Conservation (phyloP, 2,888 invertebrate genomes). For the Chrysolina americana region DNA sequence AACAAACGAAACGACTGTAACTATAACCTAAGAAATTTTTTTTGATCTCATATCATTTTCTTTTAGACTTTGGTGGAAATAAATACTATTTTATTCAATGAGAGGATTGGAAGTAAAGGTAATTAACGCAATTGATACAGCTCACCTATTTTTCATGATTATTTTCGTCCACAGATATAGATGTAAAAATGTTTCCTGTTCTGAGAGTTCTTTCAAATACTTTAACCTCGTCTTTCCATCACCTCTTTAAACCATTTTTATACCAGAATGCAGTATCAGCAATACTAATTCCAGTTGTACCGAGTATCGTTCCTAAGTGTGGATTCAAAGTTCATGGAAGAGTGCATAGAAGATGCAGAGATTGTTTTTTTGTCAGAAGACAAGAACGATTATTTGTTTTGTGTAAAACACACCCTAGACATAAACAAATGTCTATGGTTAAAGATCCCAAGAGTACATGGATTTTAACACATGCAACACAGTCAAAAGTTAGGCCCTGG, state of each 20-base stretch:
- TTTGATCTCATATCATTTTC: no score
- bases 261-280: slow-evolving; percentile 38
- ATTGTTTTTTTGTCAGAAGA: slow-evolving; percentile 81
- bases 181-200: slow-evolving; percentile 3
- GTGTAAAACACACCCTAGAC: slow-evolving; percentile 83
- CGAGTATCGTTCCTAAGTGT: slow-evolving; percentile 63
- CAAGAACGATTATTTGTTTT: slow-evolving; percentile 80
- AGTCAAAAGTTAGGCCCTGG: slow-evolving; percentile 74
- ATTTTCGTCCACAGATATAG: neutral
- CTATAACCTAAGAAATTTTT: no score
- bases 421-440: slow-evolving; percentile 85
- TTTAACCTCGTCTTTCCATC: slow-evolving; percentile 14
- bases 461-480: slow-evolving; percentile 83
- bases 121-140: neutral
- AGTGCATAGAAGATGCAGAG: slow-evolving; percentile 81
- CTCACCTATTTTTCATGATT: no score
- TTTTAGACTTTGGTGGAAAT: no score
- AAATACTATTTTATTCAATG: no score
- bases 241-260: slow-evolving; percentile 7
- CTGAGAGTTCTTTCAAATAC: neutral
- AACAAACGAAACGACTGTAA: no score
- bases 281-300: slow-evolving; percentile 49
- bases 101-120: neutral
- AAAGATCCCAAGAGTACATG: slow-evolving; percentile 80
- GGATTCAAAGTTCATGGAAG: slow-evolving; percentile 83